Conservation (phyloP, 1,140 invertebrate genomes). For the Panulirus ornatus region DNA sequence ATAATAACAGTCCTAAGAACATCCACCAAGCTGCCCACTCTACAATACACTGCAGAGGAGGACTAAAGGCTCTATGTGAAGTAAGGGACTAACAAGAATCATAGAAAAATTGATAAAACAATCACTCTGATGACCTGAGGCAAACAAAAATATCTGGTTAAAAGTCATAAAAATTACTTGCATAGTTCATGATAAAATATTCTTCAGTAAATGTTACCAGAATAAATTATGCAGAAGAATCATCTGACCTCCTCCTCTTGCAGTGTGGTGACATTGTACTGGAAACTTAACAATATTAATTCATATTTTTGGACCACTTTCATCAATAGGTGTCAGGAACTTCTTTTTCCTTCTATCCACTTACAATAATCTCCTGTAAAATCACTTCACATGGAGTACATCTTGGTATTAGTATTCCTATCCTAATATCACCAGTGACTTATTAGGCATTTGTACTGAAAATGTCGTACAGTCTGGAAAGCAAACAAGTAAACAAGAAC, state of each 20-base stretch:
- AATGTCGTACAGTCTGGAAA: slow-evolving; percentile 57
- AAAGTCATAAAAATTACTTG: slow-evolving; percentile 50
- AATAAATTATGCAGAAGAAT: neutral
- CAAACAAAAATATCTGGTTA: slow-evolving; percentile 15
- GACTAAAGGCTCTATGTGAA: neutral
- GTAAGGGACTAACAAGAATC: neutral
- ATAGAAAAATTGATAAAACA: neutral
- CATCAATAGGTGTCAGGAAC: neutral
- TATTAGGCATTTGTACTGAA: slow-evolving; percentile 71
- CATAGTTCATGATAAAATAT: slow-evolving; percentile 42
- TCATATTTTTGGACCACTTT: neutral
- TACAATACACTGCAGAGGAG: neutral
- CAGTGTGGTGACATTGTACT: neutral
- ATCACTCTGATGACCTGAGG: slow-evolving; percentile 11
- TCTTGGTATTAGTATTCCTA: slow-evolving; percentile 36
- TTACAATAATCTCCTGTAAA: neutral
- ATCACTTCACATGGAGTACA: slow-evolving; percentile 10
- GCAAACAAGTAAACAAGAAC: slow-evolving; percentile 50
- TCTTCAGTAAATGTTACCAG: neutral
- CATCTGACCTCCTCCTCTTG: neutral
- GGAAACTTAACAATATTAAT: neutral
- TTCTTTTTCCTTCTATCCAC: neutral
- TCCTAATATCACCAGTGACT: slow-evolving; percentile 70
- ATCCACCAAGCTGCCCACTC: slow-evolving; percentile 1
- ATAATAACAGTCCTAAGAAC: neutral